Percentiles rank a stretch among this genome's conserved stretches.
phyloP scores from a whole-genome alignment of 2,113 vertebrate species.

The Ancistrus triradiatus region DNA sequence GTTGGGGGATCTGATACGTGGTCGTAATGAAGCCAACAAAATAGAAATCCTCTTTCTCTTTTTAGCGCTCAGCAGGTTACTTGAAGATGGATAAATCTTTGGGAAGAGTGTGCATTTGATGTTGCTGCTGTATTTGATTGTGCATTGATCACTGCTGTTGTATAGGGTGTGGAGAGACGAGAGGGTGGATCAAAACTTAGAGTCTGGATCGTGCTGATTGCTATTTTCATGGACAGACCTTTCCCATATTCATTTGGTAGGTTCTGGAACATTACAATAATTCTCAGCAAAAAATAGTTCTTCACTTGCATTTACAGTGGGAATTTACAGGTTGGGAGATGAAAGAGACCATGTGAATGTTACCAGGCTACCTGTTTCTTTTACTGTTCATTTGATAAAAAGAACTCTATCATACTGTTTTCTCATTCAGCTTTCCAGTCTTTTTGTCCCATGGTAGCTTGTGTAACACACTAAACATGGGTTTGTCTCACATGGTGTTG shows the following conservation, averaged over 20 bases:
- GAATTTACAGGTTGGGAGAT: conserved; percentile 29
- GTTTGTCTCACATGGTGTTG: conserved; percentile 12
- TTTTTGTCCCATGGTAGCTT: conserved; percentile 13
- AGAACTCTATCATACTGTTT: conserved; percentile 4
- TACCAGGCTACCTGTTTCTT: neutral
- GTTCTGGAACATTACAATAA: conserved; percentile 31
- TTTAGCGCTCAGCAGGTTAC: conserved; percentile 57
- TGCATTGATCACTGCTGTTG: conserved; percentile 57
- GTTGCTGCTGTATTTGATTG: conserved; percentile 54
- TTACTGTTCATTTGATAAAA: neutral
- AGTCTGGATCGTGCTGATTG: conserved; percentile 20
- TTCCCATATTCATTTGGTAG: conserved; percentile 42
- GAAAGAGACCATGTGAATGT: neutral
- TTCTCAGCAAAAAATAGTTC: conserved; percentile 30
- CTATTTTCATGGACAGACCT: conserved; percentile 45
- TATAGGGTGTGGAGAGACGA: conserved; percentile 43
- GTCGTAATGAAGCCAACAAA: conserved; percentile 3
- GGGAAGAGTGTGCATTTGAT: conserved; percentile 65
- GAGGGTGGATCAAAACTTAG: conserved; percentile 26
- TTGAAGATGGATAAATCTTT: conserved; percentile 70
- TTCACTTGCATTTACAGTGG: conserved; percentile 31
- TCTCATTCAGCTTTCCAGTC: conserved; percentile 15
- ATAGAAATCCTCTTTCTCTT: conserved; percentile 40
- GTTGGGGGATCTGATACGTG: conserved; percentile 30
- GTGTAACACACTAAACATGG: neutral